Conservation (phyloP, 1,140 invertebrate species). For the Drosophila jambulina region DNA sequence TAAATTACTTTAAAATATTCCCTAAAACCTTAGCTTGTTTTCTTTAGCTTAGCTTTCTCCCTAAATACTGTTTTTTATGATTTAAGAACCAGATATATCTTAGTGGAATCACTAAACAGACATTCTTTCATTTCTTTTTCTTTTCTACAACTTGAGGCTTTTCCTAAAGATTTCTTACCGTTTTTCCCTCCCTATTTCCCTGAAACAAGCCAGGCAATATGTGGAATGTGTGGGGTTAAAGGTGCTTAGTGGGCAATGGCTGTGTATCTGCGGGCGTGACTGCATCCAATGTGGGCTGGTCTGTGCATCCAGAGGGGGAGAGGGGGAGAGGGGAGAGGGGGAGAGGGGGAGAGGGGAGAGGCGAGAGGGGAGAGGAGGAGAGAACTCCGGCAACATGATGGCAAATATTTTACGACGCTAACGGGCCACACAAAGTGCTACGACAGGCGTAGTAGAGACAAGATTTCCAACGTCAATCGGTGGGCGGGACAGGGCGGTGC, state of each 20-base stretch:
- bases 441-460: conserved; percentile 32
- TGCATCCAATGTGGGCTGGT: conserved; percentile 32
- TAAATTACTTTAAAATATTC: too few relatives aligned
- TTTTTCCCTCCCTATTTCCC: neutral
- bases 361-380: too few relatives aligned
- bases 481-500: neutral
- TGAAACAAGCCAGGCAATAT: conserved; percentile 1
- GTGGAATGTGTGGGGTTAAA: conserved; percentile 17
- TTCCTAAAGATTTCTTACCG: neutral
- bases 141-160: neutral
- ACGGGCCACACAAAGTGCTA: conserved; percentile 35
- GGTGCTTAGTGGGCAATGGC: conserved; percentile 6
- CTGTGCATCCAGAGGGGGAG: neutral
- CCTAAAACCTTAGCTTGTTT: too few relatives aligned
- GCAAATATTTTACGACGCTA: conserved; percentile 71
- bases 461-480: conserved; percentile 30
- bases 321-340: too few relatives aligned
- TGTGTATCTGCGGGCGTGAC: conserved; percentile 26
- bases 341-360: too few relatives aligned
- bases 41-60: neutral
- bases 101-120: neutral
- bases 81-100: neutral
- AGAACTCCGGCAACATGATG: conserved; percentile 23
- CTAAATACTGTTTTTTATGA: neutral
- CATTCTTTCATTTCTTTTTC: neutral